Evolutionary conservation across 2,888 invertebrate species (phyloP).

Genomic region (Stenodera caucasica): DNA sequence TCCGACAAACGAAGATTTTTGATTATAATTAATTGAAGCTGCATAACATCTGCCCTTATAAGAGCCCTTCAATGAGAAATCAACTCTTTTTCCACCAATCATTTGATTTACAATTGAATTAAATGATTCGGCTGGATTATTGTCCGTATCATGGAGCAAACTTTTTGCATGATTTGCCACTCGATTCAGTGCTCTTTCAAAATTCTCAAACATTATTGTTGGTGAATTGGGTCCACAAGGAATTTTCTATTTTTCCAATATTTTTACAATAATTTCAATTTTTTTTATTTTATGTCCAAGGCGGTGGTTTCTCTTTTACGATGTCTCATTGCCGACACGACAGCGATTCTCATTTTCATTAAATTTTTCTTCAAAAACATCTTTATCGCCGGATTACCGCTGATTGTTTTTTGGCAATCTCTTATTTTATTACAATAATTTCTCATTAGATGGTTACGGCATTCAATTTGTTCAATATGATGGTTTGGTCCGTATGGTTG

Average conservation of each 20-base stretch:
- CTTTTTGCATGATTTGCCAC: slow-evolving; percentile 25
- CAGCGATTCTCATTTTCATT: neutral
- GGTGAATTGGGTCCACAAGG: neutral
- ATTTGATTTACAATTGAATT: slow-evolving; percentile 41
- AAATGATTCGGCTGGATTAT: slow-evolving; percentile 43
- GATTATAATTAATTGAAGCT: slow-evolving; percentile 43
- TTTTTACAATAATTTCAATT: slow-evolving; percentile 13
- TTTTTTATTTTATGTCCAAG: neutral
- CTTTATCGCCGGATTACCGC: neutral
- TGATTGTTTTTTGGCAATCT: slow-evolving; percentile 1
- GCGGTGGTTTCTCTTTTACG: neutral
- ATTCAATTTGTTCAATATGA: slow-evolving; percentile 25
- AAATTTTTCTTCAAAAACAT: neutral
- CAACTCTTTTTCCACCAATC: neutral
- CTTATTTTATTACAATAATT: slow-evolving; percentile 18
- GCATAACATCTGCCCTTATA: slow-evolving; percentile 44
- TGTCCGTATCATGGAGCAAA: slow-evolving; percentile 38
- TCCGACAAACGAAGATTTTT: slow-evolving; percentile 9
- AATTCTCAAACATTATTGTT: neutral
- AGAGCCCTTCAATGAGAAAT: slow-evolving; percentile 30
- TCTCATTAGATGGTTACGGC: slow-evolving; percentile 24
- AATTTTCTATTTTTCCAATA: neutral
- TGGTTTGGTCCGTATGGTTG: slow-evolving; percentile 21
- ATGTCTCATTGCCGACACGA: neutral
- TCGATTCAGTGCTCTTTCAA: slow-evolving; percentile 1